Evolutionary conservation across 2,888 invertebrate species (phyloP).

Genomic region (Andrena hattorfiana): DNA sequence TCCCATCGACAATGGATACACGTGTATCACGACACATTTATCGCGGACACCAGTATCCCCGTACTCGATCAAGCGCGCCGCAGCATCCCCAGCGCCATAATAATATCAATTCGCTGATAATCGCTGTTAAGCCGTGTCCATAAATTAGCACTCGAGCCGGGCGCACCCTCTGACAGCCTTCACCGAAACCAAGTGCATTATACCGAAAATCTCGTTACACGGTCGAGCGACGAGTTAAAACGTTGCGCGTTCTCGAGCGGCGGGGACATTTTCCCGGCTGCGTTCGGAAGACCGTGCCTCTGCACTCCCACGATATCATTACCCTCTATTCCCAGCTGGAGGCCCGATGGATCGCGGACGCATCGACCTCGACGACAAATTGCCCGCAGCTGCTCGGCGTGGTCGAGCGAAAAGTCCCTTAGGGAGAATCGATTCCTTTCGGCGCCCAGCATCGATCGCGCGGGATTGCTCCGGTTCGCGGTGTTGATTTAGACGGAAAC

Average conservation of each 20-base stretch:
- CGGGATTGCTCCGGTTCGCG: constrained; percentile 15
- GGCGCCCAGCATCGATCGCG: not conserved
- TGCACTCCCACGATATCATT: constrained; percentile 41
- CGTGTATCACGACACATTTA: constrained; percentile 15
- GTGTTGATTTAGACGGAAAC: constrained; percentile 45
- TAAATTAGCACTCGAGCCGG: constrained; percentile 60
- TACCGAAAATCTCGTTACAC: constrained; percentile 52
- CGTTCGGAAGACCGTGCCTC: constrained; percentile 45
- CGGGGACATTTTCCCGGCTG: constrained; percentile 14
- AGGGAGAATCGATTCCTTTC: not conserved
- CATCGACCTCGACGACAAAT: constrained; percentile 16
- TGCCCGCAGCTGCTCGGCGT: not conserved
- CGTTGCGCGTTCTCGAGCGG: constrained; percentile 10
- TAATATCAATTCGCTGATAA: constrained; percentile 65
- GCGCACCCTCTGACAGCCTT: constrained; percentile 52
- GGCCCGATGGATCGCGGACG: constrained; percentile 46
- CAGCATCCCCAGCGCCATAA: constrained; percentile 51
- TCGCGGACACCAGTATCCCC: constrained; percentile 31
- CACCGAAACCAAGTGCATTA: constrained; percentile 42
- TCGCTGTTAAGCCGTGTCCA: constrained; percentile 69
- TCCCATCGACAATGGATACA: not conserved
- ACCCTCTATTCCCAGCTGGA: constrained; percentile 54
- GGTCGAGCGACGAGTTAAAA: constrained; percentile 30
- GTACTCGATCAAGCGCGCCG: constrained; percentile 56
- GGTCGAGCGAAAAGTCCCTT: not conserved